Conservation (phyloP, 2,888 invertebrate genomes). For the Ceraclea dissimilis region DNA sequence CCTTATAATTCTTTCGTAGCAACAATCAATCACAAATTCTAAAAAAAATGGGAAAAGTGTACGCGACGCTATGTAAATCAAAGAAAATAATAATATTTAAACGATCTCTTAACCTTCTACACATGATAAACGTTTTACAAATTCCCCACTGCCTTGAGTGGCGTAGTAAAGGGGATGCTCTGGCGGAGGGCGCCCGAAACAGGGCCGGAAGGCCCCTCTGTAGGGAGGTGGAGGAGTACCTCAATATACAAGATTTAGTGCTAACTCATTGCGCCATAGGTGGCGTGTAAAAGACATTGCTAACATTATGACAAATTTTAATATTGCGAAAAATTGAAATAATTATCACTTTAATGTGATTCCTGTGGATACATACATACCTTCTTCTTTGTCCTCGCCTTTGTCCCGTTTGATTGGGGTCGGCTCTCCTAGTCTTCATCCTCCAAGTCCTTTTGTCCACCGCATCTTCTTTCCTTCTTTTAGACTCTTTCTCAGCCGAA, state of each 20-base stretch:
- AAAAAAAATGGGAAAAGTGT: no score
- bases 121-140: slow-evolving; percentile 24
- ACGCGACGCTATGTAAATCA: background rate
- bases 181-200: background rate
- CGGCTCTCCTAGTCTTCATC: no score
- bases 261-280: slow-evolving; percentile 4
- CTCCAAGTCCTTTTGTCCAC: no score
- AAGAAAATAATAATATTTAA: slow-evolving; percentile 2
- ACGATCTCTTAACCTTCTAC: slow-evolving; percentile 11
- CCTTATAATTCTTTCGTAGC: no score
- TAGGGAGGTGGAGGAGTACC: background rate
- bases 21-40: no score
- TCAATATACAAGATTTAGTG: slow-evolving; percentile 16
- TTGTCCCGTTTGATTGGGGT: no score
- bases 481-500: no score
- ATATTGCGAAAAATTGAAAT: background rate
- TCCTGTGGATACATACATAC: no score
- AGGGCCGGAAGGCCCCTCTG: background rate
- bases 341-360: no score
- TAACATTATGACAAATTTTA: background rate
- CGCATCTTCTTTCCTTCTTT: no score
- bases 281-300: background rate
- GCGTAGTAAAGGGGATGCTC: background rate
- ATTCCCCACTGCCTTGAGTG: slow-evolving; percentile 11
- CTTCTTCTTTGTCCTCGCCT: no score